These are phyloP conservation scores for Mesocricetus auratus DNA, from an alignment of 2,113 vertebrate genomes.

Conservation along the genomic window DNA sequence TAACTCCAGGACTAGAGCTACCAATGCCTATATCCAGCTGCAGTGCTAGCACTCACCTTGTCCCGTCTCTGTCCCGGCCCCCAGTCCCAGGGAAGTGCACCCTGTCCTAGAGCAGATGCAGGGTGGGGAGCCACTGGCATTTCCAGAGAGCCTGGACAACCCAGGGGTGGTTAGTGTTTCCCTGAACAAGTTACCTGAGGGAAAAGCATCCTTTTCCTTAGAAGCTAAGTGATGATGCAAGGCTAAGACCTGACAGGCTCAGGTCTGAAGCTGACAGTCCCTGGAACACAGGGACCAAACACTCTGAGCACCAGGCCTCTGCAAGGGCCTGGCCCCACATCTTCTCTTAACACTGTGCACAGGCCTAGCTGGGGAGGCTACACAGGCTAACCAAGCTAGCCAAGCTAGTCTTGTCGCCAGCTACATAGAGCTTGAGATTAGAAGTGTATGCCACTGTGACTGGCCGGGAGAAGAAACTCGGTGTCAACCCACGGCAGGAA, in stretches of 20 bases:
- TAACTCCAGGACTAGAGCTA: not conserved
- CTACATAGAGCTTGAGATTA: not conserved
- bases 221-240: not conserved
- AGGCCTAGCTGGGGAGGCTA: not conserved
- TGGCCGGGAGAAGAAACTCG: not conserved
- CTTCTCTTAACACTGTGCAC: not conserved
- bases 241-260: not conserved
- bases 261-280: not conserved
- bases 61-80: not conserved
- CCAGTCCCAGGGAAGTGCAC: not conserved
- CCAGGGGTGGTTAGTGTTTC: not conserved
- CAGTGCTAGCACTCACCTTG: not conserved
- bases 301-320: not conserved
- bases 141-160: not conserved
- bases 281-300: not conserved
- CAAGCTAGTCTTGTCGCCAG: not conserved
- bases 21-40: not conserved
- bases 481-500: no score
- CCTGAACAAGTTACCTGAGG: accelerated
- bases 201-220: not conserved
- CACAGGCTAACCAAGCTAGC: not conserved
- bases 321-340: not conserved
- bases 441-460: not conserved
- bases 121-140: not conserved
- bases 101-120: not conserved